A percentile compares a stretch with the other conserved stretches of the same genome.
These are phyloP conservation scores for Alectoris magna DNA, from an alignment of 2,797 vertebrate genomes.

Conservation along the genomic window DNA sequence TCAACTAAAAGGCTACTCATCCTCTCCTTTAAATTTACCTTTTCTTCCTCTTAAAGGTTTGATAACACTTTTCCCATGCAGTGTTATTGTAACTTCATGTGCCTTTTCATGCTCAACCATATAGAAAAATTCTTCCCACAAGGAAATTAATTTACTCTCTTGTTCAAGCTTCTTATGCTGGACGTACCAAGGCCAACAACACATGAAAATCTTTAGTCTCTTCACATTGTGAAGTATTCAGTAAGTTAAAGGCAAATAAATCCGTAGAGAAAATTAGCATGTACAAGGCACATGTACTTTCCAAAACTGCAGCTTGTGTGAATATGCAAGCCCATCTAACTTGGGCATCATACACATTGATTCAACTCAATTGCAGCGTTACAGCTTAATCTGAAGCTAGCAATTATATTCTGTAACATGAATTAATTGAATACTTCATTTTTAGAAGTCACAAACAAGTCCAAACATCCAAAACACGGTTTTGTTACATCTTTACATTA, in stretches of 20 bases:
- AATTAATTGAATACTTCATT: slow-evolving; percentile 2
- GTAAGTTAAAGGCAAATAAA: not conserved
- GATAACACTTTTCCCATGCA: not conserved
- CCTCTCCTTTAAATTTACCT: not conserved
- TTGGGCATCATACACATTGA: not conserved
- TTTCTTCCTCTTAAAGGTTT: not conserved
- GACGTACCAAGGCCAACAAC: not conserved
- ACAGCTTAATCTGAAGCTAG: not conserved
- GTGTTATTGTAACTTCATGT: not conserved
- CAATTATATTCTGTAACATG: not conserved
- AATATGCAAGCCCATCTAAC: not conserved
- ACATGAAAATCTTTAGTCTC: not conserved
- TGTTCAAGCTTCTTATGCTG: not conserved
- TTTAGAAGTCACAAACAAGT: not conserved
- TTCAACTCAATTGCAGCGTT: not conserved
- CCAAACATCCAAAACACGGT: not conserved
- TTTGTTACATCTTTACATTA: not conserved
- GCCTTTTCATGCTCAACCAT: not conserved
- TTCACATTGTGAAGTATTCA: not conserved
- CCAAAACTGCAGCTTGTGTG: not conserved
- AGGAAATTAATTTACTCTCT: not conserved
- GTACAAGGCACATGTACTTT: not conserved
- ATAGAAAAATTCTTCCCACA: not conserved
- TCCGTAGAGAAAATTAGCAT: not conserved
- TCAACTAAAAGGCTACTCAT: not conserved